Base-by-base conservation (phyloP, 2,888 invertebrate genomes). In the Galerucella pusilla region DNA sequence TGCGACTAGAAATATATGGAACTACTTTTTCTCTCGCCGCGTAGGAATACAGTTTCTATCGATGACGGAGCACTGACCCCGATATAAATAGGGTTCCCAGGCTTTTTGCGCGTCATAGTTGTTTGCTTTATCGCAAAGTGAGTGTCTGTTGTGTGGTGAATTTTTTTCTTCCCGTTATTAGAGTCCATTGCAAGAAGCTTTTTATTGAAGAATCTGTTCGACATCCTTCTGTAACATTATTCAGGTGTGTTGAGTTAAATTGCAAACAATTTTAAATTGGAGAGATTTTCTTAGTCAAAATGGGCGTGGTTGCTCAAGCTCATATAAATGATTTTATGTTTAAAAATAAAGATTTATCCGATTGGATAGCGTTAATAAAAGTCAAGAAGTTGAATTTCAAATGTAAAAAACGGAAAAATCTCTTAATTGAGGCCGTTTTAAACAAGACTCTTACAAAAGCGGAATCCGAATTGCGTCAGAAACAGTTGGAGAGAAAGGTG, bases 351-450 rank as follows among this genome's bases (percentile, higher is more conserved):
- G 90, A 90, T 85, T 87, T 91, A 80, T 88, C 89, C 82, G 89
- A 90, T 81, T 93, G 92, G 92, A 92, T 93, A 84, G 89, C 88
- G 75, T 89, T 90, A 89, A 90, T 92, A 81, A 91, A 90, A 87
- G 88, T 86, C 85, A 93, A 93, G 89, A 91, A 91, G 84, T 83
- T 87, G 79, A 89, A 86, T 82, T 90, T 90, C 82, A 90, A 90
- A 86, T 89, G 89, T 83, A 90, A 89, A 87, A 90, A 89, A 84
- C 90, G 89, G 81, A 90, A 90, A 82, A 90, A 92, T 86, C 87
- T 92, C 78, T 89, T 92, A 81, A 88, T 92, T 81, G 91, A 92
- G 86, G 92, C 93, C 81, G 90, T 93, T 83, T 89, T 93, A 84
- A 89, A 90, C 80, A 88, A 89, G 84, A 90, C 92, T 60, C 86